Percentiles rank a stretch among this genome's conserved stretches.
phyloP scores from a whole-genome alignment of 2,797 vertebrate species.

The Coilia nasus region DNA sequence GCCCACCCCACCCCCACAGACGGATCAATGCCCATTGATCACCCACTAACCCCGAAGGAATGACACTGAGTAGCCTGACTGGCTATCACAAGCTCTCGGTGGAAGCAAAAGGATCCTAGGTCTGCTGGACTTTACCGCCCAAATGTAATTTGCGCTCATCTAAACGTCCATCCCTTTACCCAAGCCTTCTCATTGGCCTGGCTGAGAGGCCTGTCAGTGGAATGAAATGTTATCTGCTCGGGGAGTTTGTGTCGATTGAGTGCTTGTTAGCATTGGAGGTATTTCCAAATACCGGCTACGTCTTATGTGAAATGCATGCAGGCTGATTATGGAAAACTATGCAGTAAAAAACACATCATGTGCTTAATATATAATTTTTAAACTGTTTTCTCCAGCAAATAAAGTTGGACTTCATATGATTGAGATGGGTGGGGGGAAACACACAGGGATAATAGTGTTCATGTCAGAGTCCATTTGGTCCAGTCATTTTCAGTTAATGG shows the following conservation, averaged over 20 bases:
- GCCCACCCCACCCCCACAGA: conserved; percentile 46
- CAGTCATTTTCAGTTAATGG: conserved; percentile 47
- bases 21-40: conserved; percentile 59
- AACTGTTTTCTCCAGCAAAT: neutral
- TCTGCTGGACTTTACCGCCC: conserved; percentile 52
- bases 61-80: conserved; percentile 50
- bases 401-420: neutral
- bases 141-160: conserved; percentile 56
- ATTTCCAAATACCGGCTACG: neutral
- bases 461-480: conserved; percentile 18
- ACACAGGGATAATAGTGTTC: neutral
- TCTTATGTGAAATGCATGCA: neutral
- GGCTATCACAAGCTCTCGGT: conserved; percentile 45
- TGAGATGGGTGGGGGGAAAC: neutral
- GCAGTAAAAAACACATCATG: neutral
- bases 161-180: conserved; percentile 40
- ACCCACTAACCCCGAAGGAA: conserved; percentile 47
- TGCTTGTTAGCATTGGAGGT: neutral
- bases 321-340: neutral
- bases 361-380: neutral
- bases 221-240: neutral
- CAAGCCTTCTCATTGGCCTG: neutral
- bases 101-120: conserved; percentile 49
- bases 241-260: neutral
- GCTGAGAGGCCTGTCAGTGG: neutral